Conservation (phyloP, 53 echinoderm and acorn worm species). For the Temnopleurus reevesii region DNA sequence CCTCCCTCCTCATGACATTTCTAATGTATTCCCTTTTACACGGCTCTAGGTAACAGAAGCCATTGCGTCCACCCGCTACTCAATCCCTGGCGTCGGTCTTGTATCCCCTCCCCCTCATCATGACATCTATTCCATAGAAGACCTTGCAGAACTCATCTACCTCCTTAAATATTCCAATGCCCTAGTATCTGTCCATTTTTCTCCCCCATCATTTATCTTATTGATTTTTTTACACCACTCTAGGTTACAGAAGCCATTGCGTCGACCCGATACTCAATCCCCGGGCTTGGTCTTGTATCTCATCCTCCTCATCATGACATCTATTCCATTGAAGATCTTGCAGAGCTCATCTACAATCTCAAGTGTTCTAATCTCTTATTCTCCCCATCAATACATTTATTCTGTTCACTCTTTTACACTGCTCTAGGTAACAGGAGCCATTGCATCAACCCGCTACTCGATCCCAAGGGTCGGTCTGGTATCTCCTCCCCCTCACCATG, state of each 20-base stretch:
- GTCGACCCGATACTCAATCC: slow-evolving; percentile 37
- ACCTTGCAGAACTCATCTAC: slow-evolving; percentile 89
- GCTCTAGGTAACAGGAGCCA: not conserved
- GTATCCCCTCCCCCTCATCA: slow-evolving; percentile 95
- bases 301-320: slow-evolving; percentile 96
- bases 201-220: too few relatives aligned
- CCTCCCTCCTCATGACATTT: too few relatives aligned
- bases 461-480: too few relatives aligned
- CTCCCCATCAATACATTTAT: too few relatives aligned
- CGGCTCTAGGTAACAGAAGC: not conserved
- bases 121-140: slow-evolving; percentile 97
- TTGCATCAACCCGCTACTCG: slow-evolving; percentile 28
- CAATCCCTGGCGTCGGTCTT: too few relatives aligned
- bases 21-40: too few relatives aligned
- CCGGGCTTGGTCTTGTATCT: too few relatives aligned
- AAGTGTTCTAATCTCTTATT: slow-evolving; percentile 92
- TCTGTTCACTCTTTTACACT: too few relatives aligned
- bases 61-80: slow-evolving; percentile 19
- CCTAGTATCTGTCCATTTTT: not conserved
- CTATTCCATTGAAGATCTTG: slow-evolving; percentile 94
- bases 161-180: slow-evolving; percentile 83
- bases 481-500: slow-evolving; percentile 93
- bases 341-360: slow-evolving; percentile 89
- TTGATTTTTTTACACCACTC: too few relatives aligned
- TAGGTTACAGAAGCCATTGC: not conserved